Conservation (phyloP, 2,113 vertebrate genomes). For the Burhinus oedicnemus region DNA sequence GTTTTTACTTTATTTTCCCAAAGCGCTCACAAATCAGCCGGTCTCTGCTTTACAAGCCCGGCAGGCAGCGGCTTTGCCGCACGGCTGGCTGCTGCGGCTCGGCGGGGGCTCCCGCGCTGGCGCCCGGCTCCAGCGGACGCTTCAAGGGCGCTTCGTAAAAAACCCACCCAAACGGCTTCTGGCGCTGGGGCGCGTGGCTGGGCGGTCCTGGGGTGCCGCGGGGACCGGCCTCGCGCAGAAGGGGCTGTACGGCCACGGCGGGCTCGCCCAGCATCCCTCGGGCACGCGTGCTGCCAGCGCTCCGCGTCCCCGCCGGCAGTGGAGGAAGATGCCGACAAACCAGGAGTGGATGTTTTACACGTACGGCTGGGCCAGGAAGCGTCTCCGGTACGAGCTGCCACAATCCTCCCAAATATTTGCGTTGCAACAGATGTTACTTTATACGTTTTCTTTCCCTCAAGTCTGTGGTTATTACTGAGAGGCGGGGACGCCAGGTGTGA, state of each 20-base stretch:
- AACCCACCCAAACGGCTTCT: fast-evolving
- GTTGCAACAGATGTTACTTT: constrained; percentile 50
- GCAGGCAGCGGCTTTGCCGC: background rate
- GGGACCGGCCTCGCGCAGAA: no score
- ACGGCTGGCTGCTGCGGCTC: background rate
- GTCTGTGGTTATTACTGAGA: constrained; percentile 14
- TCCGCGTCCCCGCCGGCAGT: background rate
- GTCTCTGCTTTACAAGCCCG: background rate
- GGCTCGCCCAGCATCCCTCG: background rate
- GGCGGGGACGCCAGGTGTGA: constrained; percentile 71
- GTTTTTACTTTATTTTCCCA: background rate
- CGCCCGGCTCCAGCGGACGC: background rate
- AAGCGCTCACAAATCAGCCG: background rate
- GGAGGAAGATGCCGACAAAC: background rate
- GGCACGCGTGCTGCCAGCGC: fast-evolving
- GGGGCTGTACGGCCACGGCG: fast-evolving
- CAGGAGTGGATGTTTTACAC: background rate
- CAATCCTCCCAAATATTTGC: background rate
- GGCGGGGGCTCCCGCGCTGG: fast-evolving
- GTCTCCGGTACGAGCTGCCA: background rate
- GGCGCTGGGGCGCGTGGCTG: fast-evolving
- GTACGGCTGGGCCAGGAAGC: fast-evolving
- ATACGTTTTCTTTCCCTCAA: background rate
- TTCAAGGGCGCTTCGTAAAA: background rate
- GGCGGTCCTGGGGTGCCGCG: background rate